Conservation (phyloP, 2,797 vertebrate genomes). For the Anableps anableps region DNA sequence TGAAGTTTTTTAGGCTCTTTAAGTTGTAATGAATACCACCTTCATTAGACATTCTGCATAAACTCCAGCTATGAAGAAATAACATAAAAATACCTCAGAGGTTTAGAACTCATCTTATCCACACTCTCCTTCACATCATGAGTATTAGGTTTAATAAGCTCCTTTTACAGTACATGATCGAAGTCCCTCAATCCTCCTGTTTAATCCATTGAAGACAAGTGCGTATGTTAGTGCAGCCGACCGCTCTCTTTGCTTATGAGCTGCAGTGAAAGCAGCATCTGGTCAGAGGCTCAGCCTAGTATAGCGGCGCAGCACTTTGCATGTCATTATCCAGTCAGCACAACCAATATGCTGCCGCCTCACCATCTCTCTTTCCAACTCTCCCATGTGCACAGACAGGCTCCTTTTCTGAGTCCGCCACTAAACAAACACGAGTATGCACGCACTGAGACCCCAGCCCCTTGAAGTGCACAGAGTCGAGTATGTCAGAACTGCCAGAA, state of each 20-base stretch:
- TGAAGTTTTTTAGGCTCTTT: constrained; percentile 26
- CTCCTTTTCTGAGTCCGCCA: constrained; percentile 37
- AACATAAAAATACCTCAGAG: constrained; percentile 21
- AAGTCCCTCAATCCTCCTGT: constrained; percentile 56
- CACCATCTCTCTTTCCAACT: constrained; percentile 41
- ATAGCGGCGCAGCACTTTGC: constrained; percentile 64
- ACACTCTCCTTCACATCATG: constrained; percentile 35
- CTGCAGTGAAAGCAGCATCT: constrained; percentile 81
- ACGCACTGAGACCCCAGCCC: constrained; percentile 6
- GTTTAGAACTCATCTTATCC: constrained; percentile 38
- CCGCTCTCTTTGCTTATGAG: constrained; percentile 50
- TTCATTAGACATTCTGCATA: constrained; percentile 12
- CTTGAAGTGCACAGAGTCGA: constrained; percentile 49
- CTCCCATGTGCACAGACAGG: constrained; percentile 45
- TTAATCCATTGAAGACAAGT: constrained; percentile 62
- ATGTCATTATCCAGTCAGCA: constrained; percentile 87
- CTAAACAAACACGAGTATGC: constrained; percentile 15
- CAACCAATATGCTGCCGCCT: constrained; percentile 61
- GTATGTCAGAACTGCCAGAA: constrained; percentile 67
- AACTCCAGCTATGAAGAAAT: constrained; percentile 23
- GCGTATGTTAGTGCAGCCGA: constrained; percentile 41
- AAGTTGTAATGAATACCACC: constrained; percentile 21
- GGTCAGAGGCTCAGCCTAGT: constrained; percentile 71
- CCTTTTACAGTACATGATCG: constrained; percentile 49
- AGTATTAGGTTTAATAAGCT: constrained; percentile 54